phyloP scores from a whole-genome alignment of 30 jellyfish, hydroid and myxozoan genomes.

The Pelagia noctiluca region DNA sequence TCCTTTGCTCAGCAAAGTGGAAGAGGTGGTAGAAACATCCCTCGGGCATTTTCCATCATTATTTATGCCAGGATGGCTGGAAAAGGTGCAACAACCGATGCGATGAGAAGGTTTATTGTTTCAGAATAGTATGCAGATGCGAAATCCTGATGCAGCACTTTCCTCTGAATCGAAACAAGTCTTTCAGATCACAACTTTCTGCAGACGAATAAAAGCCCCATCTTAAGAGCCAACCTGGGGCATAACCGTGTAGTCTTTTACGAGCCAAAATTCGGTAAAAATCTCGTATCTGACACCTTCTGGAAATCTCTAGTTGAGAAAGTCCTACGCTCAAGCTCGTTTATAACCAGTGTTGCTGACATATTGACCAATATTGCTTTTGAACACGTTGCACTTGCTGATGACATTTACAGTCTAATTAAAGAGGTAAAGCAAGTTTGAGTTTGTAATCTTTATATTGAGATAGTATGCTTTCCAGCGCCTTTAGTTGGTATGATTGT shows the following conservation, averaged over 20 bases:
- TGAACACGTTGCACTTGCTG: background rate
- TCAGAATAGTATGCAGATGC: background rate
- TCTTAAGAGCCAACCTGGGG: background rate
- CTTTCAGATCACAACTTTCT: background rate
- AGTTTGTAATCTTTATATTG: too few species aligned
- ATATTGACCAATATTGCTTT: background rate
- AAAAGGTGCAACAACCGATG: background rate
- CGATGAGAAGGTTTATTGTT: background rate
- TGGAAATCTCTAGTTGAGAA: background rate
- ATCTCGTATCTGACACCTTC: background rate
- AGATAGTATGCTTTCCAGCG: too few species aligned
- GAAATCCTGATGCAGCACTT: background rate
- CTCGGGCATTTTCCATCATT: background rate
- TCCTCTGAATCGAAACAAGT: background rate
- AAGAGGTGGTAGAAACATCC: background rate
- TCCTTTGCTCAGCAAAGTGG: constrained; percentile 11
- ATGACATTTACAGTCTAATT: background rate
- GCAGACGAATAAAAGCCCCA: background rate
- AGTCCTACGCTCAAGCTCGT: background rate
- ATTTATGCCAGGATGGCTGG: background rate
- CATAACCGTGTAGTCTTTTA: background rate
- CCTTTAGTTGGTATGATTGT: too few species aligned
- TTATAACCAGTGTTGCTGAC: background rate
- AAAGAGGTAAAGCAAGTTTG: background rate
- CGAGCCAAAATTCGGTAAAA: background rate